These are phyloP conservation scores for Rhynchomys soricoides DNA, from an alignment of 2,113 vertebrate species.

Conservation along the genomic window DNA sequence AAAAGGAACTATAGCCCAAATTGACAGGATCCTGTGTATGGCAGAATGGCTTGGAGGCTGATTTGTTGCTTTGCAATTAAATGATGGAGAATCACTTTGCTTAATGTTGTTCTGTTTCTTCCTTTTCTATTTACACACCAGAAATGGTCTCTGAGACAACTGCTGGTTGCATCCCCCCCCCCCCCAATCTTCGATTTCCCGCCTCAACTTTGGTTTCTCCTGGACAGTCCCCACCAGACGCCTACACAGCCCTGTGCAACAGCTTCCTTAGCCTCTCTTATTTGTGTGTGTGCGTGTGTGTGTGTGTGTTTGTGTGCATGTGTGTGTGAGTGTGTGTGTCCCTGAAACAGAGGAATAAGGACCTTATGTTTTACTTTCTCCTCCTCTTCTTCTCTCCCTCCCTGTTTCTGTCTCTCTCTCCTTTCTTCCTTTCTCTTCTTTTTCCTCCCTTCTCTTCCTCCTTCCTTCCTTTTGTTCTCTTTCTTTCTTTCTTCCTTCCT, in stretches of 20 bases:
- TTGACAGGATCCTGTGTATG: background rate
- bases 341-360: background rate
- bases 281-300: background rate
- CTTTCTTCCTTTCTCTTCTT: rapidly evolving
- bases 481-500: background rate
- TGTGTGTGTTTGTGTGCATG: too few species aligned
- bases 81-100: background rate
- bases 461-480: rapidly evolving
- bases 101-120: background rate
- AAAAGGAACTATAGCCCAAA: background rate
- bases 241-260: background rate
- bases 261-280: background rate
- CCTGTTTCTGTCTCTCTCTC: too few species aligned
- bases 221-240: background rate
- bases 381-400: background rate
- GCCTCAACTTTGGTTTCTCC: background rate
- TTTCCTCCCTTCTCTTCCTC: background rate
- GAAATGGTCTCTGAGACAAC: background rate
- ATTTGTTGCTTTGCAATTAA: background rate
- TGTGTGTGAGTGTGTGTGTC: background rate
- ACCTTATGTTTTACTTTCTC: slow-evolving; percentile 5
- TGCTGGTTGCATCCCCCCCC: background rate
- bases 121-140: background rate
- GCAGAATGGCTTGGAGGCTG: background rate
- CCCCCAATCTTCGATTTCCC: too few species aligned